Percentiles rank a stretch among this genome's conserved stretches.
phyloP scores from a whole-genome alignment of 2,888 invertebrate species.

The Leuctra nigra region DNA sequence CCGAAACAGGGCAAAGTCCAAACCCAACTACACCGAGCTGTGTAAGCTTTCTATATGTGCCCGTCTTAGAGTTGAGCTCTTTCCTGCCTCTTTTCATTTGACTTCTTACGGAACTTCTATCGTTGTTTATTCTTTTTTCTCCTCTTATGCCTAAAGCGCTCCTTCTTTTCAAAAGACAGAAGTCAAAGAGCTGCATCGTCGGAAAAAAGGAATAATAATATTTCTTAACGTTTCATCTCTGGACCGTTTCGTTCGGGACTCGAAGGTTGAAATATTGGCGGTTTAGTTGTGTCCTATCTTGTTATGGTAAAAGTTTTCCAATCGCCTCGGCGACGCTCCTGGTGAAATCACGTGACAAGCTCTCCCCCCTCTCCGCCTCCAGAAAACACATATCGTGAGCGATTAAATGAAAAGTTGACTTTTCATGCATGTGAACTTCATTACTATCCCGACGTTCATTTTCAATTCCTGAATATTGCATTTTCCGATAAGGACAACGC shows the following conservation, averaged over 20 bases:
- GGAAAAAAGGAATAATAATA: constrained; percentile 13
- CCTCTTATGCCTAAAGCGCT: constrained; percentile 12
- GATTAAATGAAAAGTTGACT: background rate
- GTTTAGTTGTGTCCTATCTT: constrained; percentile 9
- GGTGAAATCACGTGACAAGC: background rate
- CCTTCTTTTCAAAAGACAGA: constrained; percentile 8
- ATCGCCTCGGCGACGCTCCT: background rate
- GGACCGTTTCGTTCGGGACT: constrained; percentile 2
- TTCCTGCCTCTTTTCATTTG: constrained; percentile 11
- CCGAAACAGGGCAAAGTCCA: background rate
- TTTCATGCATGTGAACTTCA: constrained; percentile 2
- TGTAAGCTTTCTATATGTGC: background rate
- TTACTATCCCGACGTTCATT: background rate
- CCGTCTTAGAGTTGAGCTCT: background rate
- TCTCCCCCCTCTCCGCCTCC: background rate
- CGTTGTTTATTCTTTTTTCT: constrained; percentile 17
- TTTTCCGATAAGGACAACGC: constrained; percentile 4
- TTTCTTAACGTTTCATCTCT: constrained; percentile 13
- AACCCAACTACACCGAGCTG: background rate
- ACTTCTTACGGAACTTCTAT: constrained; percentile 14
- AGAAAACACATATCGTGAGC: background rate
- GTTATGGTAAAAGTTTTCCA: constrained; percentile 6
- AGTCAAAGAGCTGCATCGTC: constrained; percentile 12
- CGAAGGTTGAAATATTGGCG: constrained; percentile 10
- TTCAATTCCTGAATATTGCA: constrained; percentile 13